Conservation (phyloP, 2,113 vertebrate genomes). For the Microtus ochrogaster region DNA sequence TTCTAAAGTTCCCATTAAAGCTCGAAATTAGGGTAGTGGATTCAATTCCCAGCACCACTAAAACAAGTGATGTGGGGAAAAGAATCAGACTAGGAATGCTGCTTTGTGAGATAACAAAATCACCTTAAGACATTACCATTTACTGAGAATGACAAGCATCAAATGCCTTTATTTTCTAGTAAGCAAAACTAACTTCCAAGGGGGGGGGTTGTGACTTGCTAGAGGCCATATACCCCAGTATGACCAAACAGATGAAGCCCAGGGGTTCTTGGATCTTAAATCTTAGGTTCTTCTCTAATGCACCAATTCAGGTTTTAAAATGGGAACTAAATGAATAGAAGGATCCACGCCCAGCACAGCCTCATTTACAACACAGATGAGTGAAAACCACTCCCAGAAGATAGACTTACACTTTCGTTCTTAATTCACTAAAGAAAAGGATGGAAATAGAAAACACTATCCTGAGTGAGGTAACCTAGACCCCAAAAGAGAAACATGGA, state of each 20-base stretch:
- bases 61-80: neutral
- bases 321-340: neutral
- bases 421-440: neutral
- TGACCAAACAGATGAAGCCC: neutral
- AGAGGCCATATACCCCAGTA: neutral
- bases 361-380: neutral
- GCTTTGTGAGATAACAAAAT: conserved; percentile 35
- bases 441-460: no score
- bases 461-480: no score
- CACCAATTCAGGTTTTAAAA: neutral
- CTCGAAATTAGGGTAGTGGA: conserved; percentile 23
- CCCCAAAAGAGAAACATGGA: no score
- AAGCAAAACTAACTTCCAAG: conserved; percentile 56
- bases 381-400: neutral
- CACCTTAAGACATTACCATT: neutral
- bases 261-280: neutral
- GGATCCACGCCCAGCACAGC: neutral
- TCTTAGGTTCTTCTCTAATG: neutral
- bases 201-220: neutral
- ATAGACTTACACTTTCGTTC: conserved; percentile 27
- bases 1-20: neutral
- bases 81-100: neutral
- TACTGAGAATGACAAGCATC: conserved; percentile 30
- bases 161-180: conserved; percentile 49
- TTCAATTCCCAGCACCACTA: neutral